Base-by-base conservation (phyloP, 2,888 invertebrate species). In the Lasioglossum lativentre region DNA sequence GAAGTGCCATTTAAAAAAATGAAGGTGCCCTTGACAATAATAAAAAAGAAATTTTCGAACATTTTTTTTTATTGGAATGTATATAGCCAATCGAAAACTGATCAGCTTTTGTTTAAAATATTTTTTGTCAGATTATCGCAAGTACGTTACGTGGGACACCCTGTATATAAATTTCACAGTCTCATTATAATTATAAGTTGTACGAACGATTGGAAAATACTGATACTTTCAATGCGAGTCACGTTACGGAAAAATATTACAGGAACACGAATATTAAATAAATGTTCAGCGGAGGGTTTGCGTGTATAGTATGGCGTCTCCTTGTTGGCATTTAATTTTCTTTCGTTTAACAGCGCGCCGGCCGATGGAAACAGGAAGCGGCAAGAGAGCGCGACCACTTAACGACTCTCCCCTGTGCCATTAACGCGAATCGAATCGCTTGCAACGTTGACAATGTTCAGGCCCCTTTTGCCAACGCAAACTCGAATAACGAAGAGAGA, bases 361-460 rank as follows among this genome's bases (percentile, higher is more conserved):
- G 52, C 68, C 38, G 71, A 19, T 38, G 56, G 80, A 88, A 80
- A 78, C 72, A 75, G 71, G 63, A 79, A 56, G 59, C 70, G 63
- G 59, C 72, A 47, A 56, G 56, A 56, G n/a, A n/a, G 56, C 45
- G 14, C 30, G 76, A 82, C 87, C 85, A 85, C 86, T 91, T 88
- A 88, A 91, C 87, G 75, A 82, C n/a, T 78, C 78, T 85, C 88
- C 90, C 89, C 59, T 63, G 52, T 77, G 74, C 82, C 87, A 91
- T 94, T 93, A 94, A 94, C 92, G 94, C 91, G 94, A 86, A 93
- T 93, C 94, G 93, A 94, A 94, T 94, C 93, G 94, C 86, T 91
- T 78, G 88, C 90, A 93, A 93, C 92, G 93, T 93, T 92, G 92
- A 93, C 93, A 93, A 92, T 93, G 93, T 93, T 92, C 91, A 78